These are phyloP conservation scores for Meiosimyza decipiens DNA, from an alignment of 2,888 invertebrate genomes.

Conservation along the genomic window DNA sequence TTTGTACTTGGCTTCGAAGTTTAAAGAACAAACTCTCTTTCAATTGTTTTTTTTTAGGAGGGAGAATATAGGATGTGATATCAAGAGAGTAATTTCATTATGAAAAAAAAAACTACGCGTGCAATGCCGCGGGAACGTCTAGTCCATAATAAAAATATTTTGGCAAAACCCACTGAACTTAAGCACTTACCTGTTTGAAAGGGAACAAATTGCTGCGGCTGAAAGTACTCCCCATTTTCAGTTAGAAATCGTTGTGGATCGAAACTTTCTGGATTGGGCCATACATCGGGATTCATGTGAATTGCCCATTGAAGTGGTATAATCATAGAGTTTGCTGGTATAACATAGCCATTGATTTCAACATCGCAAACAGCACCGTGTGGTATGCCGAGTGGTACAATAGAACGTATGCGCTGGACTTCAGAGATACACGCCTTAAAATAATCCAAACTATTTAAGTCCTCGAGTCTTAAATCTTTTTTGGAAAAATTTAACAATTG, in stretches of 20 bases:
- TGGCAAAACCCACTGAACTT: background rate
- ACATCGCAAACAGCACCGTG: slow-evolving; percentile 75
- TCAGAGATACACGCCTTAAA: slow-evolving; percentile 79
- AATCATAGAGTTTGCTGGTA: slow-evolving; percentile 79
- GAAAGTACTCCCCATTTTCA: slow-evolving; percentile 72
- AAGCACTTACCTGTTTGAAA: slow-evolving; percentile 79
- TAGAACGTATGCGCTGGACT: slow-evolving; percentile 80
- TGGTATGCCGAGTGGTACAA: slow-evolving; percentile 86
- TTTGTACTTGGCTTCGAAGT: too few relatives aligned
- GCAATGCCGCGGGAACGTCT: too few relatives aligned
- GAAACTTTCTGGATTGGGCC: slow-evolving; percentile 77
- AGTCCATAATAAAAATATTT: too few relatives aligned
- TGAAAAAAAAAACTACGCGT: too few relatives aligned
- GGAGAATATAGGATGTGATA: too few relatives aligned
- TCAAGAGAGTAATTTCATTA: too few relatives aligned
- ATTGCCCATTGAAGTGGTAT: slow-evolving; percentile 85
- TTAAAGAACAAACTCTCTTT: too few relatives aligned
- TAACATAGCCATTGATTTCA: slow-evolving; percentile 71
- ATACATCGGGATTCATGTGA: slow-evolving; percentile 77
- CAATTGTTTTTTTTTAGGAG: too few relatives aligned
- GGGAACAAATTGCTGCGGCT: slow-evolving; percentile 80
- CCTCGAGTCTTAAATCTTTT: slow-evolving; percentile 48
- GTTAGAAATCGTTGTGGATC: slow-evolving; percentile 77
- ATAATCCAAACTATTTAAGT: slow-evolving; percentile 57
- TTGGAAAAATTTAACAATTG: slow-evolving; percentile 45